Conservation (phyloP, 2,797 vertebrate genomes). For the Rhinophrynus dorsalis region DNA sequence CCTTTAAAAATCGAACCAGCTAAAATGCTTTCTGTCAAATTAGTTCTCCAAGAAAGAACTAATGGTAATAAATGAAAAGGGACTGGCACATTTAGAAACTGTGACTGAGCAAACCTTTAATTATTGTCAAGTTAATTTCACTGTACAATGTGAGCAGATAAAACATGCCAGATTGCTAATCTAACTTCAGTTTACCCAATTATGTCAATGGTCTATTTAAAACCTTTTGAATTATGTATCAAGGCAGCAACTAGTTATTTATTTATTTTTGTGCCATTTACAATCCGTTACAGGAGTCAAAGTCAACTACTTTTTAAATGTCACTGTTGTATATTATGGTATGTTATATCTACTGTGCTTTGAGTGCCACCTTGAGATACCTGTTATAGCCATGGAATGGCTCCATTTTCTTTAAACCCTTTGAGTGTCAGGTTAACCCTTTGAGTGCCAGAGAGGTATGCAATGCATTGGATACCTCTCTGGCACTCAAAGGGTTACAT, state of each 20-base stretch:
- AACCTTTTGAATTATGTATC: slow-evolving; percentile 9
- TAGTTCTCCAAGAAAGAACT: slow-evolving; percentile 29
- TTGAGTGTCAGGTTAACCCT: no score
- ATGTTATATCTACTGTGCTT: background rate
- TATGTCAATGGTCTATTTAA: slow-evolving; percentile 19
- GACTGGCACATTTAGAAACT: slow-evolving; percentile 30
- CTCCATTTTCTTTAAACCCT: no score
- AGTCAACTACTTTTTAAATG: background rate
- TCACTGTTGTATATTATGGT: background rate
- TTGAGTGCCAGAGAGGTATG: no score
- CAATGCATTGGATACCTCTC: no score
- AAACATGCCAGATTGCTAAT: slow-evolving; percentile 3
- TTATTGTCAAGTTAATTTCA: slow-evolving; percentile 42
- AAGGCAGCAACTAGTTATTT: background rate
- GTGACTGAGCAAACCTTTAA: slow-evolving; percentile 41
- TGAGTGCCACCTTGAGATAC: background rate
- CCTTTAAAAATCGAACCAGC: background rate
- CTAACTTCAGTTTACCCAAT: slow-evolving; percentile 3
- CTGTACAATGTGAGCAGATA: slow-evolving; percentile 24
- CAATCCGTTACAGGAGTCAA: background rate
- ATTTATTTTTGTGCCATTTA: background rate
- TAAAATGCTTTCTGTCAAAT: slow-evolving; percentile 26
- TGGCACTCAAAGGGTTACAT: no score
- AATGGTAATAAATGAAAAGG: slow-evolving; percentile 39
- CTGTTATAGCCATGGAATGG: no score